Conservation (phyloP, 2,113 vertebrate species). For the Petrocephalus microphthalmus region DNA sequence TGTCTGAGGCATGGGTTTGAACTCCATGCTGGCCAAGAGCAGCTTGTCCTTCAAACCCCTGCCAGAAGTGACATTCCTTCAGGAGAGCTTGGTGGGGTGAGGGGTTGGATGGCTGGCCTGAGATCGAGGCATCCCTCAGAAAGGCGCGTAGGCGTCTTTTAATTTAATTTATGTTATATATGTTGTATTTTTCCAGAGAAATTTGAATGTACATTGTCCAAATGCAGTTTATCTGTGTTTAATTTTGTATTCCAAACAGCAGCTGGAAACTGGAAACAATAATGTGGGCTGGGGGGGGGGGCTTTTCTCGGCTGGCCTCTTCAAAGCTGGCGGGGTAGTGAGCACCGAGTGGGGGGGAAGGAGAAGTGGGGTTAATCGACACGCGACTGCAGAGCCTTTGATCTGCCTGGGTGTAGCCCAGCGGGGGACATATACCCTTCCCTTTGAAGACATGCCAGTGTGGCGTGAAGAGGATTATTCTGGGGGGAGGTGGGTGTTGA, state of each 20-base stretch:
- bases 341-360: conserved; percentile 19
- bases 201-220: not conserved
- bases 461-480: not conserved
- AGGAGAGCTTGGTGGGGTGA: not conserved
- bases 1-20: not conserved
- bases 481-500: not conserved
- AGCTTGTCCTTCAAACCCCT: not conserved
- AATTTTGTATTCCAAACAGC: conserved; percentile 7
- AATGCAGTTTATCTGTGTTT: not conserved
- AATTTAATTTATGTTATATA: conserved; percentile 16
- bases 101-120: not conserved
- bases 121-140: not conserved
- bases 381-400: conserved; percentile 48
- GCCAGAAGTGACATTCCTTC: not conserved
- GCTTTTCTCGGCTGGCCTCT: not conserved
- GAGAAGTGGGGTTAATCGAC: conserved; percentile 49
- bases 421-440: conserved; percentile 15
- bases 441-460: not conserved
- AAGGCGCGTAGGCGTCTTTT: not conserved
- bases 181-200: conserved; percentile 5
- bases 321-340: conserved; percentile 5
- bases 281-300: not conserved
- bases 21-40: not conserved
- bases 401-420: conserved; percentile 39
- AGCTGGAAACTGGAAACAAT: not conserved